These are phyloP conservation scores for Coelopa frigida DNA, from an alignment of 1,140 invertebrate species.

Conservation along the genomic window DNA sequence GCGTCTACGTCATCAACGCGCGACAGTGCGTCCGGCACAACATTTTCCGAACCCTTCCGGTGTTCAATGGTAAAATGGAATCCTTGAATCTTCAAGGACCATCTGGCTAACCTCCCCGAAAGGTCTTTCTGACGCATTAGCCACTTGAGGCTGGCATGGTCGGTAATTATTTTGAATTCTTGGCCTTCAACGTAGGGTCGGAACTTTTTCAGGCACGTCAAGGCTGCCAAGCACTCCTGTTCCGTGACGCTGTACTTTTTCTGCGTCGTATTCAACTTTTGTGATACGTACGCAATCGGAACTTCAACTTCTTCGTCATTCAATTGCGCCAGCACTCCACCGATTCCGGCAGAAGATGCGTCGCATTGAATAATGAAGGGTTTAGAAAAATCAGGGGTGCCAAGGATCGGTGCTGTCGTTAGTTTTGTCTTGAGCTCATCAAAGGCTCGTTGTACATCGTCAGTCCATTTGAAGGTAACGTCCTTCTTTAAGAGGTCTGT, in stretches of 20 bases:
- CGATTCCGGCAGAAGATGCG: constrained; percentile 7
- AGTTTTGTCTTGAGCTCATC: constrained; percentile 14
- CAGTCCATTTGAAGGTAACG: constrained; percentile 1
- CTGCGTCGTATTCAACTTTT: constrained; percentile 13
- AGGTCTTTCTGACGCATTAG: constrained; percentile 24
- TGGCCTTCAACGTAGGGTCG: constrained; percentile 41
- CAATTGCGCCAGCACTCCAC: constrained; percentile 29
- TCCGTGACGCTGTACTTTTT: constrained; percentile 31
- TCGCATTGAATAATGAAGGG: constrained; percentile 16
- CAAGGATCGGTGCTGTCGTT: constrained; percentile 15
- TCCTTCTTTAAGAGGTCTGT: constrained; percentile 11
- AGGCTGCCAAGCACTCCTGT: constrained; percentile 44
- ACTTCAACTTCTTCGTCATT: constrained; percentile 20
- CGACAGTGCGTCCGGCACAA: constrained; percentile 37
- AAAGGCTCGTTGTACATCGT: constrained; percentile 14
- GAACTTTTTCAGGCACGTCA: constrained; percentile 44
- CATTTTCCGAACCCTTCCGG: constrained; percentile 34
- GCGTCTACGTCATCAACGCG: neutral
- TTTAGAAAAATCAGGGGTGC: constrained; percentile 21
- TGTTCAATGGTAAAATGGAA: constrained; percentile 36
- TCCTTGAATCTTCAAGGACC: constrained; percentile 23
- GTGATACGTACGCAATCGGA: constrained; percentile 14
- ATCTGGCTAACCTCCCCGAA: constrained; percentile 28
- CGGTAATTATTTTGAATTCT: constrained; percentile 37
- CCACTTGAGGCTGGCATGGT: constrained; percentile 25